Evolutionary conservation across 2,888 invertebrate species (phyloP), one percentile per base, ranked within the genome.

Genomic region (Opisthograptis luteolata): DNA sequence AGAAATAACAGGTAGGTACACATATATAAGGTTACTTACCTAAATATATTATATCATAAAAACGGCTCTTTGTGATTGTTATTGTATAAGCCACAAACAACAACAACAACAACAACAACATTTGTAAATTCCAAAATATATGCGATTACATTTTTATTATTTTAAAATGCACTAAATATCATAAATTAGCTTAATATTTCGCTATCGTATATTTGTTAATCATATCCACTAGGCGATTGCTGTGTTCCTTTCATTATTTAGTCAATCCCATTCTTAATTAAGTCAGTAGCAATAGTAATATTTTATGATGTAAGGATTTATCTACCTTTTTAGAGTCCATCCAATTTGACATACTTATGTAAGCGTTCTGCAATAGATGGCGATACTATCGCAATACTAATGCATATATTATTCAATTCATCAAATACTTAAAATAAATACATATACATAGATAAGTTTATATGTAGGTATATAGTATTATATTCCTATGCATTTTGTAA

Each of bases 211-310:
- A 55, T 57, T 45, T 47, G 43, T 27, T 53, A 22, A 6, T 12
- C 9, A 25, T 15, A 13, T 42, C 32, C 25, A 66, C 64, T 68
- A 66, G 62, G 56, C 66, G 63, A 77, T 79, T 79, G 62, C 40
- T 31, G 35, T 49, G 55, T 58, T 60, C 52, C 55, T 58, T 50
- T 40, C 30, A 7, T 17, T 36, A 39, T 44, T 42, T 58, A 60
- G 60, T 60, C 53, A 58, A 53, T 52, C 28, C 60, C 55, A 47
- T 43, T 55, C 3, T 17, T 51, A 40, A 35, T 40, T 50, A 51
- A 51, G 44, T 40, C 35, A 30, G 14, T 40, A 51, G 19, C 6
- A 10, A 27, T 28, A 13, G 13, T 8, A 24, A 41, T 41, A 13
- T 24, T 3, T 17, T 24, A 30, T 12, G 12, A 24, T 13, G 3